A percentile compares a stretch with the other conserved stretches of the same genome.
These are phyloP conservation scores for Pristionchus fissidentatus DNA, from an alignment of 2,888 invertebrate genomes.

Conservation along the genomic window DNA sequence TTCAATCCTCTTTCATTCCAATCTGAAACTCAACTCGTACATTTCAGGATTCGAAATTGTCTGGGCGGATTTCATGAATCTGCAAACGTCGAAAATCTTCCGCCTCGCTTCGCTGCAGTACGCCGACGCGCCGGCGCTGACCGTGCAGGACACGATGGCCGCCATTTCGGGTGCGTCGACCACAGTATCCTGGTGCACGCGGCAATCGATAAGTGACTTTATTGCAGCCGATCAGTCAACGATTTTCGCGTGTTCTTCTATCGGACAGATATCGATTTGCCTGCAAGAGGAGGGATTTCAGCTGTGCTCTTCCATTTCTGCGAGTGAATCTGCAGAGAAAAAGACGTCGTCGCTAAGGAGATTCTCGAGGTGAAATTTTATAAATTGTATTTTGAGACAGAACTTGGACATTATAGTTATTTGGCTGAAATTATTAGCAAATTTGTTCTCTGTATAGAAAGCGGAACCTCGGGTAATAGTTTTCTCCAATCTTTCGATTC, in stretches of 20 bases:
- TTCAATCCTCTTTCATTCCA: too few relatives aligned
- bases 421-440: too few relatives aligned
- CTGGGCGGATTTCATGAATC: conserved; percentile 28
- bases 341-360: conserved; percentile 4
- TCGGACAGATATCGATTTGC: neutral
- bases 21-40: neutral
- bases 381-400: too few relatives aligned
- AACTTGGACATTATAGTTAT: too few relatives aligned
- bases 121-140: neutral
- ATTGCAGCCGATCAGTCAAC: conserved; percentile 32
- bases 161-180: neutral
- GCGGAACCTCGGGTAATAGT: too few relatives aligned
- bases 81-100: neutral
- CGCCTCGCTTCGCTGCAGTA: conserved; percentile 26
- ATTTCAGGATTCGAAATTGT: conserved; percentile 12
- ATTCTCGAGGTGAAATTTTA: conserved; percentile 20
- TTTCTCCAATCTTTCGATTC: neutral
- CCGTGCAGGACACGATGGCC: conserved; percentile 18
- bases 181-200: neutral
- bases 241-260: conserved; percentile 15
- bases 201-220: neutral
- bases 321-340: neutral
- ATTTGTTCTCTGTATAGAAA: too few relatives aligned
- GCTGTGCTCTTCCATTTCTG: neutral
- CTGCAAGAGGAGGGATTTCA: conserved; percentile 28